Base-by-base conservation (phyloP, 1,140 invertebrate genomes). In the Caenorhabditis inopinata region DNA sequence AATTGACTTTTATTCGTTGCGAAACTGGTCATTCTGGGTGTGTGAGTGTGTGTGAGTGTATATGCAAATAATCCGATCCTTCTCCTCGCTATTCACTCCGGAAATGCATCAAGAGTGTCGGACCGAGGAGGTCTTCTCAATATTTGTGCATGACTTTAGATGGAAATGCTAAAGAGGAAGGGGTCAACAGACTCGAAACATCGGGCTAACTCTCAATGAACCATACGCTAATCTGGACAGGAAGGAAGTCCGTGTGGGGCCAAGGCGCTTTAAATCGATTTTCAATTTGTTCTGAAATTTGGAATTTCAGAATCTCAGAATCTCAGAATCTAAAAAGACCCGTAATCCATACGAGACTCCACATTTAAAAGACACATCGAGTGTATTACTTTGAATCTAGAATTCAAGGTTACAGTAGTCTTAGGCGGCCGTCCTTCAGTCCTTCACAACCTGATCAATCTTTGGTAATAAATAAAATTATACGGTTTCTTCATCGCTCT, bases 121-220 rank as follows among this genome's bases (percentile, higher is more conserved):
- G n/a, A n/a, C n/a, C n/a, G 14, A 58, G 27, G 23, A 11, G 11
- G 25, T 58, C 53, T 58, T 58, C 49, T 51, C 49, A 51, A 58
- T 58, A 32, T 58, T 29, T 58, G 53, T 68, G 58, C 58, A 68
- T 68, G 58, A 68, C 58, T 68, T 68, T 38, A 38, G 58, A 68
- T 38, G 32, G 58, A 68, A 7, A 27, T 21, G 14, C 27, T 11
- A 21, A 7, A 68, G 58, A 18, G 32, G 27, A 23, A 18, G 58
- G 58, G 29, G 29, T 12, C n/a, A 32, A 16, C 14, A 29, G 58
- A 38, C 58, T 38, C 5, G 38, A 14, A 14, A 42, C 14, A 14
- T 42, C 14, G 38, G 14, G 38, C 6, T 42, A 5, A 38, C 32
- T 68, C 32, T 38, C 58, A 68, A 68, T 68, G 58, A 38, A 68